Evolutionary conservation across 2,113 vertebrate species (phyloP), one percentile per base, ranked within the genome.

Genomic region (Apteryx owenii): DNA sequence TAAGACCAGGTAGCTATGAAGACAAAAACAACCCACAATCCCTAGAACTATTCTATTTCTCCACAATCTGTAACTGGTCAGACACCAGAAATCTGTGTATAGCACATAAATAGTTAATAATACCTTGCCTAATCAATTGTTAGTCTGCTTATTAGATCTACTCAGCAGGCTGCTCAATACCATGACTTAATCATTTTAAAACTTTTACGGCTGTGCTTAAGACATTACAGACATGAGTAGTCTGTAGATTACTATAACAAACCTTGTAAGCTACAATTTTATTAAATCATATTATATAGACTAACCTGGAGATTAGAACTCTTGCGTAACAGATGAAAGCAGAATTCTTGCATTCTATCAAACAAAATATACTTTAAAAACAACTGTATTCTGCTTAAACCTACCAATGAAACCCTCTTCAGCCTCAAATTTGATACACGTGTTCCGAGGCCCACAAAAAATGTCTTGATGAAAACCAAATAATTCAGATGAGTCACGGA

Each of bases 211-310:
- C 87, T 89, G 89, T 96, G 73, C 93, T 96, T 96, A 96, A 96
- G 95, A 93, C 85, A 73, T 97, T 97, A 97, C 94, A 96, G 94
- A 94, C 93, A 81, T 40, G 17, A 94, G 75, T 11, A 79, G 89
- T 76, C 89, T 93, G 85, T 88, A 93, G 89, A 88, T 88, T 79
- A 84, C 91, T 83, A 23, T 95, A 96, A 96, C 9, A 93, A 85
- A 89, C 92, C 96, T 96, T 85, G 85, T 97, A 97, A 97, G 96
- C 79, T 88, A 83, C 60, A 28, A 58, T 96, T 97, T 96, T 96
- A 97, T 94, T 94, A 94, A 96, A 90, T 97, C 68, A 54, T 90
- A 90, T 93, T 97, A 96, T 97, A 97, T 94, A 96, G 96, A 96
- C 96, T 96, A 92, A 95, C 88, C 82, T 83, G 73, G 88, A 9